Conservation (phyloP, 2,888 invertebrate genomes). For the Prosapia bicincta region DNA sequence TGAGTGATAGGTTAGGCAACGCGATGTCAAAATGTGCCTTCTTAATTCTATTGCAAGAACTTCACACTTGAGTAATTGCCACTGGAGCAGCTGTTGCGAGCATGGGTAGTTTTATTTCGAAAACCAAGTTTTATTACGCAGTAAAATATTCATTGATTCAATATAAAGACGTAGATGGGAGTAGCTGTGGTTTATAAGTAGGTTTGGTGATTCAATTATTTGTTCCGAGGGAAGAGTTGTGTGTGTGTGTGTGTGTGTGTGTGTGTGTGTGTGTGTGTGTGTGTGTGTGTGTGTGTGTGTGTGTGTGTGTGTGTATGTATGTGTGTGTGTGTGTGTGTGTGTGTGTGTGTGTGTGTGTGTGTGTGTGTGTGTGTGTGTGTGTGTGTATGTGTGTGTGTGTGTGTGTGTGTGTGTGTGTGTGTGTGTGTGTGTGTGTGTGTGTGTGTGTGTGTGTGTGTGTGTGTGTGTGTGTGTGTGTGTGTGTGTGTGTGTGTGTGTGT, state of each 20-base stretch:
- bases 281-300: not conserved
- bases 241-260: too few relatives aligned
- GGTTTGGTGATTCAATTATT: too few relatives aligned
- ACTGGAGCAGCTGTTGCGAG: not conserved
- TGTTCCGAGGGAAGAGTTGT: too few relatives aligned
- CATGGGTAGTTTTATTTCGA: too few relatives aligned
- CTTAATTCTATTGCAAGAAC: not conserved
- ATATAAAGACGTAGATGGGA: too few relatives aligned
- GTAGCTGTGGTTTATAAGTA: too few relatives aligned
- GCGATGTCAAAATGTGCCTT: not conserved
- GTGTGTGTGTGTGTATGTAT: not conserved
- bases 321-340: not conserved
- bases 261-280: not conserved
- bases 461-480: slow-evolving; percentile 5
- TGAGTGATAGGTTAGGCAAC: too few relatives aligned
- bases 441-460: slow-evolving; percentile 5
- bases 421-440: not conserved
- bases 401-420: not conserved
- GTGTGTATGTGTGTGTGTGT: not conserved
- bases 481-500: slow-evolving; percentile 3
- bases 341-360: slow-evolving; percentile 7
- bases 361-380: slow-evolving; percentile 5
- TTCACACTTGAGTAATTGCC: not conserved
- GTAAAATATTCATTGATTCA: too few relatives aligned
- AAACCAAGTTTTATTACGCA: too few relatives aligned